Conservation (phyloP, 2,888 invertebrate genomes). For the Drosophila subsilvestris region DNA sequence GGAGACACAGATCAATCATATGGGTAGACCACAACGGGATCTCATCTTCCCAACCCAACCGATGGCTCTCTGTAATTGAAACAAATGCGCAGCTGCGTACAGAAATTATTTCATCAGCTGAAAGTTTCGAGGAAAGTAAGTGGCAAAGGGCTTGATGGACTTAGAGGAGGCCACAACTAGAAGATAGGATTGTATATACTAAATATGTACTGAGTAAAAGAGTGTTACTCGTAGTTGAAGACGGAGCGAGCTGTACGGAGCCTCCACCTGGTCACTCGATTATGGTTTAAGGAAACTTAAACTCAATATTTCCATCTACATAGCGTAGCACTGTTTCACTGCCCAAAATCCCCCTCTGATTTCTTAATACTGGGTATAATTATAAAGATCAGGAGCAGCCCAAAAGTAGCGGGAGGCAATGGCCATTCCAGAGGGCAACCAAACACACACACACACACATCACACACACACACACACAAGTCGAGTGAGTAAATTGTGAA, state of each 20-base stretch:
- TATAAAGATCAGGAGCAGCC: constrained; percentile 33
- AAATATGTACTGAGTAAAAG: not conserved
- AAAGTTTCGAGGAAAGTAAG: constrained; percentile 4
- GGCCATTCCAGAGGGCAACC: constrained; percentile 7
- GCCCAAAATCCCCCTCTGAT: not conserved
- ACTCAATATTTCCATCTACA: too few species aligned
- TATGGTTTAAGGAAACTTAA: too few species aligned
- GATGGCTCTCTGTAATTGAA: constrained; percentile 58
- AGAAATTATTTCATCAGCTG: constrained; percentile 68
- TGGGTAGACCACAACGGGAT: constrained; percentile 26
- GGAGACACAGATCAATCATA: constrained; percentile 80
- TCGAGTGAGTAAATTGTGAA: constrained; percentile 65
- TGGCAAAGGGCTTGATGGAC: constrained; percentile 18
- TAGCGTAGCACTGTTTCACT: not conserved
- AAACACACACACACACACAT: constrained; percentile 14
- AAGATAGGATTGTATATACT: not conserved
- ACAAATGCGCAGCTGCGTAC: constrained; percentile 65
- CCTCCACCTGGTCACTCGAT: too few species aligned
- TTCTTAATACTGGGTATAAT: constrained; percentile 20
- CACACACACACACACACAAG: constrained; percentile 1
- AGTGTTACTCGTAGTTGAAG: too few species aligned
- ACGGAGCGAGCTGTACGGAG: too few species aligned
- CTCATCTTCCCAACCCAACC: not conserved
- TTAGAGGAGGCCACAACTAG: not conserved
- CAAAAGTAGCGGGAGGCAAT: constrained; percentile 31